Conservation (phyloP, 1,140 invertebrate genomes). For the Paracyclopina nana region DNA sequence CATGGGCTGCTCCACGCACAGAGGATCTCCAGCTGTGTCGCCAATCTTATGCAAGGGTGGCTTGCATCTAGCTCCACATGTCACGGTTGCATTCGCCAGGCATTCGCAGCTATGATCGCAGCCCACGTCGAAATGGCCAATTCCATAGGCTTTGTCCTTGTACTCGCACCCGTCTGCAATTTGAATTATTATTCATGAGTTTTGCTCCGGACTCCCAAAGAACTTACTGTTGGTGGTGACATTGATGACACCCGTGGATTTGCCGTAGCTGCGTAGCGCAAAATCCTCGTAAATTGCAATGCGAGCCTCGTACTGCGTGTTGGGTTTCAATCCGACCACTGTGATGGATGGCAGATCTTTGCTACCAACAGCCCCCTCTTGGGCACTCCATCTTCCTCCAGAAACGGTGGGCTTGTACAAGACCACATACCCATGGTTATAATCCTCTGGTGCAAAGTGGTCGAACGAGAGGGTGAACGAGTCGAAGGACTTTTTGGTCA, state of each 20-base stretch:
- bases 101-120: conserved; percentile 22
- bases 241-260: conserved; percentile 3
- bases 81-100: conserved; percentile 18
- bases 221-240: conserved; percentile 6
- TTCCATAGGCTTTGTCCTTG: conserved; percentile 22
- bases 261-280: background rate
- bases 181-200: background rate
- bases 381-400: conserved; percentile 5
- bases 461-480: conserved; percentile 26
- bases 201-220: background rate
- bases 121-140: conserved; percentile 22
- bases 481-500: conserved; percentile 21
- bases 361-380: background rate
- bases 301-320: conserved; percentile 1
- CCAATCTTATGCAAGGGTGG: conserved; percentile 19
- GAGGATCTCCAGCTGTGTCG: conserved; percentile 39
- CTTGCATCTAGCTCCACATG: conserved; percentile 18
- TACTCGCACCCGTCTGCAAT: conserved; percentile 24
- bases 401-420: conserved; percentile 18
- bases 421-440: conserved; percentile 21
- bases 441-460: conserved; percentile 24
- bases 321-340: background rate
- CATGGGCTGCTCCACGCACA: conserved; percentile 43
- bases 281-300: conserved; percentile 11
- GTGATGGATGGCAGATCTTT: conserved; percentile 2